Evolutionary conservation across 2,113 vertebrate genomes (phyloP).

Genomic region (Saimiri boliviensis): DNA sequence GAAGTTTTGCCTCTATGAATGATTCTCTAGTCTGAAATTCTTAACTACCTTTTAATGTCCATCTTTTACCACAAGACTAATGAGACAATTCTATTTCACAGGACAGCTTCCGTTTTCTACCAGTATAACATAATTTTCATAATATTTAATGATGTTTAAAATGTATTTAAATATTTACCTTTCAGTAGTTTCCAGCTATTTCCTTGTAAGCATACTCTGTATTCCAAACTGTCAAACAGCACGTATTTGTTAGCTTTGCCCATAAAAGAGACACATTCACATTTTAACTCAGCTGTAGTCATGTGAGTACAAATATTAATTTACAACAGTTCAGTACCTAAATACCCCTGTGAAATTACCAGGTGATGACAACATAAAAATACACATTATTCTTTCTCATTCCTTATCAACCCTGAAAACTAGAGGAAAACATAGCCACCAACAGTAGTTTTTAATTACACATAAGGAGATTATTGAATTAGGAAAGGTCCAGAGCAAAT

Average conservation of each 20-base stretch:
- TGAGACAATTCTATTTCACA: not conserved
- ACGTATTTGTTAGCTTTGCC: not conserved
- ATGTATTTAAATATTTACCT: constrained; percentile 26
- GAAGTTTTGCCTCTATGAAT: not conserved
- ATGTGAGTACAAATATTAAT: not conserved
- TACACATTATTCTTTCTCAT: not conserved
- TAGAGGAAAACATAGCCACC: not conserved
- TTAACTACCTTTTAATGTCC: not conserved
- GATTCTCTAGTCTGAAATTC: not conserved
- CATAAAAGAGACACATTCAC: not conserved
- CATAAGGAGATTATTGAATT: not conserved
- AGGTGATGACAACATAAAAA: constrained; percentile 53
- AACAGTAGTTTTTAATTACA: not conserved
- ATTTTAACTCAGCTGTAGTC: not conserved
- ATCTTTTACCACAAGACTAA: not conserved
- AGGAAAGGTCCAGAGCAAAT: not conserved
- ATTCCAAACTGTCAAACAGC: not conserved
- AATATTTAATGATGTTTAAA: not conserved
- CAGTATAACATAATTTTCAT: not conserved
- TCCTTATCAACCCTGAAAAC: not conserved
- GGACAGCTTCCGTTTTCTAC: not conserved
- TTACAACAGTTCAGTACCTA: not conserved
- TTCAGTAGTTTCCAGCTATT: not conserved
- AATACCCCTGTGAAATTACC: constrained; percentile 24
- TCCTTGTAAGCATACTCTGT: not conserved